Evolutionary conservation across 2,888 invertebrate species (phyloP).

Genomic region (Heteromurus nitidus): DNA sequence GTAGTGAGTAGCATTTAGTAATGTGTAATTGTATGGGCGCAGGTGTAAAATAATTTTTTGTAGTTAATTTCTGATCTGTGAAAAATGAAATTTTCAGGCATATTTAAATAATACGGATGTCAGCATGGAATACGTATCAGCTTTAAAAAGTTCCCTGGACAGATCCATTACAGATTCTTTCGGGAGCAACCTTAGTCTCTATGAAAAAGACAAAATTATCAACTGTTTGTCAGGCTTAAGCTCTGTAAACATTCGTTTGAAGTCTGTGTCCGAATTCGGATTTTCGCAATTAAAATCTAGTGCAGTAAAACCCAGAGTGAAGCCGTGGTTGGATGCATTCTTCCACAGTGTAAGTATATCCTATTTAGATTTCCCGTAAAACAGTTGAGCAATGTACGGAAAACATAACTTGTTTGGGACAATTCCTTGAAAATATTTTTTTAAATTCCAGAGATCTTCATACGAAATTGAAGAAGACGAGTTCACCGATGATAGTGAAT

Average conservation of each 20-base stretch:
- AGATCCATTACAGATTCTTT: conserved; percentile 81
- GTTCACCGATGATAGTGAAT: conserved; percentile 70
- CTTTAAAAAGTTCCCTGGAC: conserved; percentile 86
- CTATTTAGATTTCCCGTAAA: background rate
- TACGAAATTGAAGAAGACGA: conserved; percentile 72
- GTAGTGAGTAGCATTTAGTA: conserved; percentile 79
- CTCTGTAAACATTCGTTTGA: conserved; percentile 79
- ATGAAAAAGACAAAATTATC: conserved; percentile 84
- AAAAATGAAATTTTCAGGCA: conserved; percentile 78
- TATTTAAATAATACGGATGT: conserved; percentile 93
- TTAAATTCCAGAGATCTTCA: conserved; percentile 63
- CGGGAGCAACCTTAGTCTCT: conserved; percentile 77
- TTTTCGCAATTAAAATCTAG: conserved; percentile 86
- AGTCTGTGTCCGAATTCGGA: conserved; percentile 85
- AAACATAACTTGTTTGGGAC: conserved; percentile 1
- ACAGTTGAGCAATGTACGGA: too few species aligned
- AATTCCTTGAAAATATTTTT: conserved; percentile 4
- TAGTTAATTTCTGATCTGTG: too few species aligned
- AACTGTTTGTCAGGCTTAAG: conserved; percentile 82
- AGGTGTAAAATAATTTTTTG: background rate
- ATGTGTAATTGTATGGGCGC: background rate
- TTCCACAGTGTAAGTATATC: conserved; percentile 71
- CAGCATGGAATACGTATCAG: conserved; percentile 92
- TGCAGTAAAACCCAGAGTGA: conserved; percentile 88
- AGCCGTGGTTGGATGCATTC: conserved; percentile 90